These are phyloP conservation scores for Phoenicopterus ruber DNA, from an alignment of 2,113 vertebrate genomes.

Conservation along the genomic window DNA sequence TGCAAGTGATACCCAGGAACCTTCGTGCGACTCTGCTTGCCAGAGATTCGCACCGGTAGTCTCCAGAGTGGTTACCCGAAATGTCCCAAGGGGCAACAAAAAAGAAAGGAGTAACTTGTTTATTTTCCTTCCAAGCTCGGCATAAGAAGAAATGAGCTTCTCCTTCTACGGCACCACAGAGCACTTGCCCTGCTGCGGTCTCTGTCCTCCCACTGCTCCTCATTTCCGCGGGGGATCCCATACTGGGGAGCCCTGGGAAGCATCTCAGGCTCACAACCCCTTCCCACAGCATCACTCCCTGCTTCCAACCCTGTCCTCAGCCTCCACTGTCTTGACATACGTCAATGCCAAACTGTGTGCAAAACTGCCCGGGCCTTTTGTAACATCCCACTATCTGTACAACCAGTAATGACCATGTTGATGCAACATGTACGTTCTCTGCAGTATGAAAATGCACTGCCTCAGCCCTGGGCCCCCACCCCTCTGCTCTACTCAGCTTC, in stretches of 20 bases:
- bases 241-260: background rate
- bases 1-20: background rate
- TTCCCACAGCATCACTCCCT: background rate
- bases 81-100: background rate
- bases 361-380: background rate
- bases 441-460: background rate
- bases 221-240: background rate
- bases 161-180: background rate
- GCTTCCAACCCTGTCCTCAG: background rate
- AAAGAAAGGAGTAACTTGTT: background rate
- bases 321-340: background rate
- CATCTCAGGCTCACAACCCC: background rate
- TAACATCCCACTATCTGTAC: background rate
- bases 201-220: background rate
- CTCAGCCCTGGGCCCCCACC: background rate
- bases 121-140: background rate
- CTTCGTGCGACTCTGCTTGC: background rate
- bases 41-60: accelerated
- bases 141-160: background rate
- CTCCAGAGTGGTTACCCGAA: background rate
- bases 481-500: background rate
- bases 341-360: background rate
- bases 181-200: background rate
- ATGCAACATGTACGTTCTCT: background rate
- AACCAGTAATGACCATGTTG: background rate